Base-by-base conservation (phyloP, 1,140 invertebrate species). In the Anastrepha obliqua region DNA sequence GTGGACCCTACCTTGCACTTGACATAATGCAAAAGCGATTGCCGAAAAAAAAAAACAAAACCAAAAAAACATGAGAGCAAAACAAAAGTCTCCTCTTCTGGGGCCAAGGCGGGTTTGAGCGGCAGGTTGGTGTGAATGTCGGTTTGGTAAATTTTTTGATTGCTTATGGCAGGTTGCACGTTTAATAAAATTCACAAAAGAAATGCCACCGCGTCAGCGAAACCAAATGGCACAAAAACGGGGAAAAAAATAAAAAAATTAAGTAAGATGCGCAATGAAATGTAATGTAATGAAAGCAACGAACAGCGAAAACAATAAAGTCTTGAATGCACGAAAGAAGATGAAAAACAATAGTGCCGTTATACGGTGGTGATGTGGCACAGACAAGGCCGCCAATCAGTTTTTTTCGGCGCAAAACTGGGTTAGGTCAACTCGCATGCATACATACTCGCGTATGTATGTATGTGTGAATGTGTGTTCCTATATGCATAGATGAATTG, bases 101-200 rank as follows among this genome's bases (percentile, higher is more conserved):
- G 0, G 29, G 15, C 60, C 51, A 55, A 55, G 60, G n/a, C 60
- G n/a, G 15, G 2, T 2, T 55, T 81, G 9, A 58, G 47, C 17
- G 47, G 47, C 17, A 4, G n/a, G 8, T 67, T 67, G 39, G 47
- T 58, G 47, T 29, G 74, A 47, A 47, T 42, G 74, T 11, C 74
- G 47, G 17, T 55, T 20, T 81, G 47, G 8, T 51, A 15, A 15
- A 13, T 51, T 81, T 81, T 81, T 81, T 81, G 74, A 81, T 55
- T 81, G 74, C 74, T 81, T 81, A 58, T 81, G 74, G 44, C 47
- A 81, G 74, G 42, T 29, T 81, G 74, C 44, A 51, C n/a, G n/a
- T 81, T 81, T 55, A 81, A 81, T 81, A 81, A 81, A 81, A 81
- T 29, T 55, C 74, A 81, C 74, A 81, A 81, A 81, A 81, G 74